Percentiles rank a stretch among this genome's conserved stretches.
Evolutionary conservation across 2,113 vertebrate species (phyloP).

Genomic region (Hymenochirus boettgeri): DNA sequence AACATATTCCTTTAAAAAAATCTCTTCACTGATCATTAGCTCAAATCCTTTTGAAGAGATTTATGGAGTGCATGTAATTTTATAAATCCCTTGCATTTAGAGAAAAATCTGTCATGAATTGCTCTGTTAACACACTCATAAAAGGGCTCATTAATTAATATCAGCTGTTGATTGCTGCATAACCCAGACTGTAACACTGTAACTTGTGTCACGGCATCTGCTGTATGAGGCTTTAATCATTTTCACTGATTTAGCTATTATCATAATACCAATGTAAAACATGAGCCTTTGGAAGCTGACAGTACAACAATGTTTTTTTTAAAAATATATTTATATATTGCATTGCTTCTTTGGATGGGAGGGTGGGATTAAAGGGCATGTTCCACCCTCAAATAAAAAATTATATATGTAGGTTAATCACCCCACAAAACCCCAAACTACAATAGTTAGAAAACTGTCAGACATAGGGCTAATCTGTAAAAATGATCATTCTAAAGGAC

Average conservation of each 20-base stretch:
- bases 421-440: too few relatives aligned
- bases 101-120: conserved; percentile 12
- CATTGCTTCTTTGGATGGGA: too few relatives aligned
- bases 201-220: conserved; percentile 35
- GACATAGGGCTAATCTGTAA: too few relatives aligned
- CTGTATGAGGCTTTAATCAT: conserved; percentile 20
- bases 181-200: conserved; percentile 9
- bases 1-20: too few relatives aligned
- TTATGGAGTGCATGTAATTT: conserved; percentile 11
- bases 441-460: too few relatives aligned
- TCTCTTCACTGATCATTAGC: conserved; percentile 12
- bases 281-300: too few relatives aligned
- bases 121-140: conserved; percentile 35
- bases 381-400: too few relatives aligned
- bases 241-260: background rate
- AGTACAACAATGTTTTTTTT: too few relatives aligned
- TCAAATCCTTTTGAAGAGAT: conserved; percentile 10
- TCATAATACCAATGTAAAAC: background rate
- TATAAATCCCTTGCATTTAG: conserved; percentile 23
- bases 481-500: too few relatives aligned
- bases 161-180: conserved; percentile 9
- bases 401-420: too few relatives aligned
- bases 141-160: conserved; percentile 31
- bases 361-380: too few relatives aligned
- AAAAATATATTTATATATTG: too few relatives aligned